Evolutionary conservation across 1,140 invertebrate species (phyloP).

Genomic region (Zaprionus vittiger): DNA sequence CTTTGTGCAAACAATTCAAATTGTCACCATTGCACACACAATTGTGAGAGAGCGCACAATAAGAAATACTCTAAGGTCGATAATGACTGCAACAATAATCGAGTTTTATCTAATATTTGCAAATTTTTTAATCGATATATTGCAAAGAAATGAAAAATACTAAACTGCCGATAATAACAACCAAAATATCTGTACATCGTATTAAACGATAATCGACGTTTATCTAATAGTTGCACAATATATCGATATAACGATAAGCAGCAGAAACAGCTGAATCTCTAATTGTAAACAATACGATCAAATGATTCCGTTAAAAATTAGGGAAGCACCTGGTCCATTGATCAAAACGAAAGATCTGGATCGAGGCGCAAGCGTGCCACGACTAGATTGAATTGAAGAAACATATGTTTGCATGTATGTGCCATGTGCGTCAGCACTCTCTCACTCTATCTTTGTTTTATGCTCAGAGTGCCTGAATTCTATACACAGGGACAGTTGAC

Average conservation of each 20-base stretch:
- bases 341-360: neutral
- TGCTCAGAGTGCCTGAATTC: neutral
- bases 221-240: neutral
- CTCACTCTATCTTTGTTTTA: neutral
- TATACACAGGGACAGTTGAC: constrained; percentile 6
- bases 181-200: no score
- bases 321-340: neutral
- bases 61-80: neutral
- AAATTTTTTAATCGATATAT: neutral
- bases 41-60: neutral
- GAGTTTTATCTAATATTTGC: neutral
- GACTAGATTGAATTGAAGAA: neutral
- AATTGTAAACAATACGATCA: neutral
- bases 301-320: neutral
- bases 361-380: neutral
- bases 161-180: no score
- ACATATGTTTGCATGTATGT: no score
- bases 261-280: neutral
- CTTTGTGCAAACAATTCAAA: neutral
- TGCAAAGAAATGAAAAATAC: neutral
- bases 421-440: neutral
- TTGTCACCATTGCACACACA: neutral
- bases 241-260: neutral
- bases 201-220: neutral
- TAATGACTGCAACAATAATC: neutral